Conservation (phyloP, 2,113 vertebrate genomes). For the Cariama cristata region DNA sequence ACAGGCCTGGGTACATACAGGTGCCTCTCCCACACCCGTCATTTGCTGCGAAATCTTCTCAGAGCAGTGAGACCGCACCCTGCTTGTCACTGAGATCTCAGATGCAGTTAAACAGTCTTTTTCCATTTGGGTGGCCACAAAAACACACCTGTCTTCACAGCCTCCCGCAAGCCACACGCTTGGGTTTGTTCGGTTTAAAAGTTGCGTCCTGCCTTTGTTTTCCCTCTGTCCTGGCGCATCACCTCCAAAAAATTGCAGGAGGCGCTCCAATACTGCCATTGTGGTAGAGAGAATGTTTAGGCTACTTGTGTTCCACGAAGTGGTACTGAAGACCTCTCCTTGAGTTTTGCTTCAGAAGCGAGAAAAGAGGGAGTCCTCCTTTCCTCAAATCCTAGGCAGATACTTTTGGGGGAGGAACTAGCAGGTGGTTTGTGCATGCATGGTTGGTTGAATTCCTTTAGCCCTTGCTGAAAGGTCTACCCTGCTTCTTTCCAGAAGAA, state of each 20-base stretch:
- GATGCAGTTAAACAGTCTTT: background rate
- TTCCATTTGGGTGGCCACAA: background rate
- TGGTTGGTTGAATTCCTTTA: background rate
- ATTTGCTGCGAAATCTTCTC: background rate
- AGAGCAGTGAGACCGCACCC: background rate
- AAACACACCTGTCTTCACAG: background rate
- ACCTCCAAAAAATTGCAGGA: background rate
- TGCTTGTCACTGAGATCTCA: background rate
- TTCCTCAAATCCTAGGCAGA: background rate
- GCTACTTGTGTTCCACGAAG: background rate
- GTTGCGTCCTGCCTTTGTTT: background rate
- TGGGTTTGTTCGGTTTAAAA: background rate
- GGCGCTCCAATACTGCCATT: background rate
- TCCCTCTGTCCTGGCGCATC: background rate
- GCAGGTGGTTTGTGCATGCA: background rate
- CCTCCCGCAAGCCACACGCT: background rate
- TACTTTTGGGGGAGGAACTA: background rate
- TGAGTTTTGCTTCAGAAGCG: background rate
- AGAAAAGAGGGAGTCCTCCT: background rate
- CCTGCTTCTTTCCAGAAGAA: background rate
- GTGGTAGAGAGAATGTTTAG: background rate
- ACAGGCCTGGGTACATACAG: background rate
- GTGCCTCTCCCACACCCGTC: background rate
- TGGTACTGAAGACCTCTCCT: background rate
- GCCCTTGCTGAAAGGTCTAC: background rate